Base-by-base conservation (phyloP, 2,888 invertebrate species). In the Leptopilina myrica region DNA sequence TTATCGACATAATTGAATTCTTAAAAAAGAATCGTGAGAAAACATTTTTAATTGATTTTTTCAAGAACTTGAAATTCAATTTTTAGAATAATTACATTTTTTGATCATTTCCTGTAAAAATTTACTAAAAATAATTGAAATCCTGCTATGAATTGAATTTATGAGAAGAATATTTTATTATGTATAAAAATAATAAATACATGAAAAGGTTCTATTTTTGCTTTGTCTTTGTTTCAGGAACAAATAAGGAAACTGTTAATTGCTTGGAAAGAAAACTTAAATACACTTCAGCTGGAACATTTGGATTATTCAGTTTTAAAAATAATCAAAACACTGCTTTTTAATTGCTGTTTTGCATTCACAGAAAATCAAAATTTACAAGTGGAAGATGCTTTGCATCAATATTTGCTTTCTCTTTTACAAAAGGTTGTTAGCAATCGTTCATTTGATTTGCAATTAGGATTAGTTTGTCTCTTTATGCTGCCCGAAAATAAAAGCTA, bases 391-490 rank as follows among this genome's bases (percentile, higher is more conserved):
- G 9, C n/a, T 15, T 66, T 81, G 49, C 5, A 20, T 20, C 65
- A 76, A 0, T 73, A 59, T 73, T 78, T 78, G 4, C 85, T 82
- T 6, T 86, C 86, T 46, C 80, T 92, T 67, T 80, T 93, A 26
- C 88, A 89, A 76, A 91, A 91, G 82, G 83, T 92, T 7, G 83
- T 92, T n/a, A 87, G 88, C 12, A 84, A 88, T 4, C 87, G 89
- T 64, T 82, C 86, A 40, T 87, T 92, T 64, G 92, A 93, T 84
- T 81, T 87, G 14, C 87, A 89, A 64, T 85, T 92, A 20, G 90
- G 92, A 14, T 86, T 91, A 49, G 86, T 86, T 20, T 90, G 89
- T 79, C 86, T 92, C 11, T 88, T 92, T 75, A 87, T 90, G 79
- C 81, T 90, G 14, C 85, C 86, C 9, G 85, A 89, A 62, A 76